Evolutionary conservation across 2,888 invertebrate genomes (phyloP).

Genomic region (Eurois occulta): DNA sequence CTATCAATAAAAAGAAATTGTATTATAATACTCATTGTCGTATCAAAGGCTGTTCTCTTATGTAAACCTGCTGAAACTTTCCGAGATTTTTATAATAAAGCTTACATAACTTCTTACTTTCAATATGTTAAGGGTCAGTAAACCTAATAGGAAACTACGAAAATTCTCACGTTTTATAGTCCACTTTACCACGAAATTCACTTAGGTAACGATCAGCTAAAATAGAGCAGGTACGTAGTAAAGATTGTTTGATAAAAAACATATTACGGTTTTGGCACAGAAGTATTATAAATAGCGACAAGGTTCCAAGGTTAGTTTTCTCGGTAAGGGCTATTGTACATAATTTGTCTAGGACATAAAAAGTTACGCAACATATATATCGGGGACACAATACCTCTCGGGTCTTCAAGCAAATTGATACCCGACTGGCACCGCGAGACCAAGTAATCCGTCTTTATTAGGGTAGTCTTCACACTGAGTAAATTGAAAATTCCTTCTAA

Average conservation of each 20-base stretch:
- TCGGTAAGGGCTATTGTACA: slow-evolving; percentile 54
- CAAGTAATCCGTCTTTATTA: slow-evolving; percentile 88
- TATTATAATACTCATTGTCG: slow-evolving; percentile 21
- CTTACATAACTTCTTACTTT: slow-evolving; percentile 22
- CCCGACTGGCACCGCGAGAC: slow-evolving; percentile 74
- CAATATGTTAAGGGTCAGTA: slow-evolving; percentile 45
- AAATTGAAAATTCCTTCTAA: slow-evolving; percentile 90
- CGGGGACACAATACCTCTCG: slow-evolving; percentile 63
- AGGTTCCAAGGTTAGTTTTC: slow-evolving; percentile 58
- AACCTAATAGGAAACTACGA: slow-evolving; percentile 56
- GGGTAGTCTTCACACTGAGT: slow-evolving; percentile 80
- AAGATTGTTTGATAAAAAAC: slow-evolving; percentile 68
- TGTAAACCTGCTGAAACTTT: background rate
- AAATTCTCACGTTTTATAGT: slow-evolving; percentile 52
- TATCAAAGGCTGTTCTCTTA: slow-evolving; percentile 11
- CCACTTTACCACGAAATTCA: slow-evolving; percentile 61
- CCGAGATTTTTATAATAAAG: slow-evolving; percentile 38
- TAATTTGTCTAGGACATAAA: slow-evolving; percentile 64
- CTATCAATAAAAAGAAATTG: slow-evolving; percentile 35
- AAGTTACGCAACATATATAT: slow-evolving; percentile 56
- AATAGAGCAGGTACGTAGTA: slow-evolving; percentile 63
- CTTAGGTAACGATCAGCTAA: slow-evolving; percentile 62
- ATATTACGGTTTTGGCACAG: slow-evolving; percentile 65
- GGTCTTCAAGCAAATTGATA: slow-evolving; percentile 76
- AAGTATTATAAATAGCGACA: slow-evolving; percentile 63